phyloP scores from a whole-genome alignment of 1,140 invertebrate species.

The Drosophila leontia region DNA sequence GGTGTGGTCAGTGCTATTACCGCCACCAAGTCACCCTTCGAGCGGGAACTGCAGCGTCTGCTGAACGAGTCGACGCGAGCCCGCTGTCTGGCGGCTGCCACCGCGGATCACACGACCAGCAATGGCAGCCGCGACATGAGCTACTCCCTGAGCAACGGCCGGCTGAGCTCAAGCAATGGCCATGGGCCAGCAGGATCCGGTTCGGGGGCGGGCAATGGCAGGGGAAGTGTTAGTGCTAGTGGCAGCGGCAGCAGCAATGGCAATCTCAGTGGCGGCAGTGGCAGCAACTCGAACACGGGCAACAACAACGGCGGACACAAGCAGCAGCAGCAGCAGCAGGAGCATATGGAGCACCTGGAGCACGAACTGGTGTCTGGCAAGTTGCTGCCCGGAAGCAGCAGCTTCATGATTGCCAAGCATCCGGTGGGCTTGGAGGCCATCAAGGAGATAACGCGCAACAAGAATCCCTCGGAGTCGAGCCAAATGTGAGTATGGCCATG shows the following conservation, averaged over 20 bases:
- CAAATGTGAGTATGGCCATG: conserved; percentile 79
- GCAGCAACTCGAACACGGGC: conserved; percentile 81
- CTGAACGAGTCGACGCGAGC: conserved; percentile 87
- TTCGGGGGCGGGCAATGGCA: conserved; percentile 27
- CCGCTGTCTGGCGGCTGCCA: conserved; percentile 48
- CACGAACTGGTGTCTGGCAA: conserved; percentile 58
- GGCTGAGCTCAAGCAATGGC: conserved; percentile 68
- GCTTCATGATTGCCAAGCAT: conserved; percentile 84
- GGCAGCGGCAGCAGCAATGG: conserved; percentile 73
- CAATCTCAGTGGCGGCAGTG: conserved; percentile 78
- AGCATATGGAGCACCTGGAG: conserved; percentile 33
- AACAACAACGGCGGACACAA: conserved; percentile 65
- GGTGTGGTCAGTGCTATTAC: conserved; percentile 6
- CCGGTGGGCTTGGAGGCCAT: conserved; percentile 84
- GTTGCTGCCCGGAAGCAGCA: conserved; percentile 70
- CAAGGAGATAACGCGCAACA: conserved; percentile 84
- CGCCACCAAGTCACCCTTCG: conserved; percentile 87
- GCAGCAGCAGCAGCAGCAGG: conserved; percentile 65
- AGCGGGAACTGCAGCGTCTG: conserved; percentile 90
- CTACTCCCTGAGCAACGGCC: conserved; percentile 60
- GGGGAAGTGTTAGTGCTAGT: conserved; percentile 22
- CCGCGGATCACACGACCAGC: conserved; percentile 65
- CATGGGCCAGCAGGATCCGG: conserved; percentile 20
- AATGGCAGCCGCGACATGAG: conserved; percentile 69
- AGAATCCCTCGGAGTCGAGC: conserved; percentile 82